Percentiles rank a stretch among this genome's conserved stretches.
Evolutionary conservation across 2,888 invertebrate genomes (phyloP).

Genomic region (Xestobium rufovillosum): DNA sequence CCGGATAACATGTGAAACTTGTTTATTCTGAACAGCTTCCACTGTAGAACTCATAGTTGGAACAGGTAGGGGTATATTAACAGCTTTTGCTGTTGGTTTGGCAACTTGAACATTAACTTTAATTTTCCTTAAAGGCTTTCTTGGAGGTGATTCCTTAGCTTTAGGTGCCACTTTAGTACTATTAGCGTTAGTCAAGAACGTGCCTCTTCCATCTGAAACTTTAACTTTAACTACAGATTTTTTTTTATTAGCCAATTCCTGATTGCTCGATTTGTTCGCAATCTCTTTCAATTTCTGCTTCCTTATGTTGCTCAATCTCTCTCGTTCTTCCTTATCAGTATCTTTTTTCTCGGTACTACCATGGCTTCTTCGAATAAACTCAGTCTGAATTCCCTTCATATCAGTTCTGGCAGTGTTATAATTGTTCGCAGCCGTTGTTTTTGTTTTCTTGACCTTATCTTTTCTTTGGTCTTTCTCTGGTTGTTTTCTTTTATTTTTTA

Average conservation of each 20-base stretch:
- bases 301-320: neutral
- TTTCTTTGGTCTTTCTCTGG: neutral
- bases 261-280: neutral
- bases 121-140: too few species aligned
- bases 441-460: neutral
- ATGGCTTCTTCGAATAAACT: too few species aligned
- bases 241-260: neutral
- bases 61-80: too few species aligned
- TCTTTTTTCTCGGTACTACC: too few species aligned
- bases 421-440: neutral
- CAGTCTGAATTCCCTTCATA: neutral
- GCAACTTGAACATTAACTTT: too few species aligned
- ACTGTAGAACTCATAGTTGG: too few species aligned
- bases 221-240: neutral
- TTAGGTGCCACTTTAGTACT: too few species aligned
- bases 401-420: neutral
- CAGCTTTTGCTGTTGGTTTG: too few species aligned
- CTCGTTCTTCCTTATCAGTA: neutral
- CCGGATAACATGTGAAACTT: too few species aligned
- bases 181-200: too few species aligned
- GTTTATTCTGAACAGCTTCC: too few species aligned
- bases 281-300: slow-evolving; percentile 1
- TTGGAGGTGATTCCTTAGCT: too few species aligned
- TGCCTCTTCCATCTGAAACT: slow-evolving; percentile 1
- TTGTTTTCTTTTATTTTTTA: slow-evolving; percentile 1